Evolutionary conservation across 2,888 invertebrate species (phyloP).

Genomic region (Acanthoscelides obtectus): DNA sequence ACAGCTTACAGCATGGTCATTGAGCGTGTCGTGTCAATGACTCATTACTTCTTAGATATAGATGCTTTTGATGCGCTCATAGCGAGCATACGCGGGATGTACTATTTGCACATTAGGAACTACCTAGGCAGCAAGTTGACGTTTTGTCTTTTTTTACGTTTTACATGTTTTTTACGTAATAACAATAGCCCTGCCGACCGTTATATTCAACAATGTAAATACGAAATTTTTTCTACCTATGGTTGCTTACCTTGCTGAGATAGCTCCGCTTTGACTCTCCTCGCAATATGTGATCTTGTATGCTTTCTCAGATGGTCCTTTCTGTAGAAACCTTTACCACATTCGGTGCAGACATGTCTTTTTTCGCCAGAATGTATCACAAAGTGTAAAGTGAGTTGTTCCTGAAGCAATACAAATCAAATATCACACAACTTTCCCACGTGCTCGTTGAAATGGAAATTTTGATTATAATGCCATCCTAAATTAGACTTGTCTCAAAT

Average conservation of each 20-base stretch:
- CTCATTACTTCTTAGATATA: neutral
- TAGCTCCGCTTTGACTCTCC: conserved; percentile 79
- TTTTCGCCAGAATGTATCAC: conserved; percentile 89
- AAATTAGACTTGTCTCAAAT: no score
- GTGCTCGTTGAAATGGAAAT: no score
- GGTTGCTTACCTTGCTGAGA: conserved; percentile 56
- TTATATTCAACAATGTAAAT: neutral
- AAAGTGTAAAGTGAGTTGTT: conserved; percentile 82
- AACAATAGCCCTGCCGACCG: neutral
- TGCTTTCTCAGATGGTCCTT: conserved; percentile 85
- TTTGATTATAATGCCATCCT: no score
- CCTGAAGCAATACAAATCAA: conserved; percentile 45
- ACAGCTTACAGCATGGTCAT: no score
- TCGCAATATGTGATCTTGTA: conserved; percentile 78
- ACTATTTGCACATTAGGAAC: no score
- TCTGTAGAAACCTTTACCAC: conserved; percentile 85
- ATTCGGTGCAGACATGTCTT: conserved; percentile 80
- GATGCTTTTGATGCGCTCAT: no score
- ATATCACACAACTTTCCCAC: no score
- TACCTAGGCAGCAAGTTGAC: no score
- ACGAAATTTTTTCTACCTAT: no score
- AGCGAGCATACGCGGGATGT: no score
- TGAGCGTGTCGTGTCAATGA: neutral
- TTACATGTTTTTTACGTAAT: no score
- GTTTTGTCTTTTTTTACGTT: no score